Evolutionary conservation across 2,113 vertebrate species (phyloP).

Genomic region (Potamarius usumacintae): DNA sequence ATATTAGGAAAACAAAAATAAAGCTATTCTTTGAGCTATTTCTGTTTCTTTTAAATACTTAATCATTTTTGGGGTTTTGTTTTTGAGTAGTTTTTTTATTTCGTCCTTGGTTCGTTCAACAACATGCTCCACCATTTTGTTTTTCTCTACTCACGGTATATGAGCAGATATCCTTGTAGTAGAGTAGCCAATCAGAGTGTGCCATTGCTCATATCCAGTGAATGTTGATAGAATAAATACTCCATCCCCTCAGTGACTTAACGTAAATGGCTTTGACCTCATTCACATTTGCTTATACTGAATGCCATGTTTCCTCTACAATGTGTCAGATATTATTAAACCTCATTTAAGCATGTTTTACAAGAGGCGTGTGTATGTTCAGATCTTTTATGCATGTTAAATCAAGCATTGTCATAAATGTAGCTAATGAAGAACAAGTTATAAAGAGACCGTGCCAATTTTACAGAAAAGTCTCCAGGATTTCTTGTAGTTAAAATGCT

Average conservation of each 20-base stretch:
- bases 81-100: too few relatives aligned
- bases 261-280: conserved; percentile 10
- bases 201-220: too few relatives aligned
- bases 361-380: not conserved
- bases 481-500: conserved; percentile 24
- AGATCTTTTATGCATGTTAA: conserved; percentile 25
- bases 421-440: conserved; percentile 15
- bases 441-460: not conserved
- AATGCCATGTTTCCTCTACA: not conserved
- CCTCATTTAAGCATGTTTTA: conserved; percentile 3
- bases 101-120: too few relatives aligned
- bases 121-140: too few relatives aligned
- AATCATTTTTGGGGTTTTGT: too few relatives aligned
- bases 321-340: conserved; percentile 27
- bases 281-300: not conserved
- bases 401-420: not conserved
- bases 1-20: too few relatives aligned
- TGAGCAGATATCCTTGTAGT: too few relatives aligned
- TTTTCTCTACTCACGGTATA: too few relatives aligned
- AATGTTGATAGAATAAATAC: too few relatives aligned
- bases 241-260: not conserved
- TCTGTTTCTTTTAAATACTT: too few relatives aligned
- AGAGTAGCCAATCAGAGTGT: too few relatives aligned
- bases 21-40: too few relatives aligned
- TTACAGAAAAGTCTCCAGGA: not conserved